phyloP scores from a whole-genome alignment of 2,113 vertebrate species.

The Alosa alosa region DNA sequence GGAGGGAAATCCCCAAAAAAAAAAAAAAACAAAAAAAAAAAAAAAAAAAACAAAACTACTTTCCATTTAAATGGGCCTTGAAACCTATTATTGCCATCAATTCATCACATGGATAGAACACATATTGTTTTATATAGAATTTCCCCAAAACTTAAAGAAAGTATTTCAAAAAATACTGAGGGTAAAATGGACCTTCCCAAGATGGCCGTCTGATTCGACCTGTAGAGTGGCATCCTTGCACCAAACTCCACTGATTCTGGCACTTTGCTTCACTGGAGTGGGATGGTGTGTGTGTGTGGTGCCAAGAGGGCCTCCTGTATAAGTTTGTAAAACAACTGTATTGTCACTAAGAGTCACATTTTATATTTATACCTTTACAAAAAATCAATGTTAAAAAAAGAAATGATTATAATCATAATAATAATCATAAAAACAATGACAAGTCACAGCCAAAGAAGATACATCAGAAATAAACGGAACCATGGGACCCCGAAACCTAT shows the following conservation, averaged over 20 bases:
- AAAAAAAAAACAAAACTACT: too few species aligned
- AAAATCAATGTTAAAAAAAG: constrained; percentile 41
- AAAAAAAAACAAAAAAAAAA: too few species aligned
- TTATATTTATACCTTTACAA: constrained; percentile 24
- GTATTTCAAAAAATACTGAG: too few species aligned
- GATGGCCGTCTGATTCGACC: not conserved
- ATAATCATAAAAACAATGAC: constrained; percentile 49
- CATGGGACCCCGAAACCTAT: constrained; percentile 24
- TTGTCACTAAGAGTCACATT: constrained; percentile 68
- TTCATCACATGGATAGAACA: too few species aligned
- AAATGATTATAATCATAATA: constrained; percentile 33
- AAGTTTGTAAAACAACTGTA: constrained; percentile 57
- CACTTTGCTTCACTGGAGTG: constrained; percentile 50
- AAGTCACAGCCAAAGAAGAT: constrained; percentile 57
- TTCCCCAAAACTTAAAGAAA: too few species aligned
- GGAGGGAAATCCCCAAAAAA: too few species aligned
- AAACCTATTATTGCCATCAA: not conserved
- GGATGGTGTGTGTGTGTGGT: constrained; percentile 61
- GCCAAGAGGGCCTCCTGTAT: constrained; percentile 66
- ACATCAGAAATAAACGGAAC: constrained; percentile 48
- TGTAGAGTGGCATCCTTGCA: not conserved
- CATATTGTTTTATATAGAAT: too few species aligned
- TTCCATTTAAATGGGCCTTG: not conserved
- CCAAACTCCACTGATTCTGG: constrained; percentile 46
- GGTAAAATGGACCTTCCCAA: not conserved